phyloP scores from a whole-genome alignment of 2,888 invertebrate genomes.

The Hyposoter dolosus region DNA sequence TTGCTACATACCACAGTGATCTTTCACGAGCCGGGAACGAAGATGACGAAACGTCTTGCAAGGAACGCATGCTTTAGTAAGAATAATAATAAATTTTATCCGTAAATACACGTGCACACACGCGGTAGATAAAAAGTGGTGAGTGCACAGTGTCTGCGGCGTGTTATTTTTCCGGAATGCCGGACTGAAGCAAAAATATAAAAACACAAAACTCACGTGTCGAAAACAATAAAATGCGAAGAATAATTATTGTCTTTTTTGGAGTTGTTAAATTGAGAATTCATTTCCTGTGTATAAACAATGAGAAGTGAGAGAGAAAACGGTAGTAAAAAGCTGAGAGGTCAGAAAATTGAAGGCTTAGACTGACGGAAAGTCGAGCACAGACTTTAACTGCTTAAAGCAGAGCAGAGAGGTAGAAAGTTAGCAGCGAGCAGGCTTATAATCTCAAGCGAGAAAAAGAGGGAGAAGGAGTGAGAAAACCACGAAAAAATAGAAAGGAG shows the following conservation, averaged over 20 bases:
- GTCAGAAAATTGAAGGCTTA: slow-evolving; percentile 28
- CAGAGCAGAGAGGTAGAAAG: slow-evolving; percentile 62
- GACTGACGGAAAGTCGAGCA: slow-evolving; percentile 41
- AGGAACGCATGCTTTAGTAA: slow-evolving; percentile 38
- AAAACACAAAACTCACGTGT: neutral
- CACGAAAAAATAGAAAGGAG: neutral
- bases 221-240: neutral
- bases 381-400: slow-evolving; percentile 14
- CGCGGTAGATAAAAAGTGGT: neutral
- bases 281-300: slow-evolving; percentile 61
- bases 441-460: neutral
- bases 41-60: slow-evolving; percentile 64
- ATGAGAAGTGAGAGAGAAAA: slow-evolving; percentile 14
- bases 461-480: neutral
- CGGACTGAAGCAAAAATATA: slow-evolving; percentile 38
- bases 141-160: slow-evolving; percentile 14
- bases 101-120: neutral
- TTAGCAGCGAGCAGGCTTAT: slow-evolving; percentile 28
- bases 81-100: slow-evolving; percentile 49
- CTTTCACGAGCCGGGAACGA: slow-evolving; percentile 59
- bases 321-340: neutral
- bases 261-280: slow-evolving; percentile 39
- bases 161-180: slow-evolving; percentile 57
- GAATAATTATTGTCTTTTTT: slow-evolving; percentile 37
- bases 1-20: slow-evolving; percentile 56